Evolutionary conservation across 2,888 invertebrate species (phyloP).

Genomic region (Drosophila colorata): DNA sequence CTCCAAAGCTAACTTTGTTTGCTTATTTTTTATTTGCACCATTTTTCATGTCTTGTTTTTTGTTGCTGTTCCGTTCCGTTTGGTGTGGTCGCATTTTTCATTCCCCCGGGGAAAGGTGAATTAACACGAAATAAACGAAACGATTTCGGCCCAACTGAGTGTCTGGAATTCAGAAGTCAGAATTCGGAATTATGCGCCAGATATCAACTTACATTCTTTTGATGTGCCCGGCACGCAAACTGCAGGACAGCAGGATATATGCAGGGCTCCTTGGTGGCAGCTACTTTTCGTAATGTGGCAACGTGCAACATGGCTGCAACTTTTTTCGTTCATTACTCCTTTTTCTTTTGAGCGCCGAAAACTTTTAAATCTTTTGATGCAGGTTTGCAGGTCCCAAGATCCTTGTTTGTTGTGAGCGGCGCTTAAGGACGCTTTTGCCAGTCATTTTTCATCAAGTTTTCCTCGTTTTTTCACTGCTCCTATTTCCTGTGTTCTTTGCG

Average conservation of each 20-base stretch:
- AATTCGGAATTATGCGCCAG: conserved; percentile 72
- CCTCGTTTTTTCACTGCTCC: conserved; percentile 1
- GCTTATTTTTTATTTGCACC: not conserved
- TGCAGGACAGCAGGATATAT: conserved; percentile 26
- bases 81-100: conserved; percentile 35
- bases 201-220: conserved; percentile 58
- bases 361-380: conserved; percentile 64
- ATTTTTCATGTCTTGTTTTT: conserved; percentile 8
- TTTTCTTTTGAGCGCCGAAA: conserved; percentile 17
- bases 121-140: conserved; percentile 67
- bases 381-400: conserved; percentile 34
- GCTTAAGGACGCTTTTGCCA: conserved; percentile 40
- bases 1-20: no score
- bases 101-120: conserved; percentile 47
- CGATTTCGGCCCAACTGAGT: conserved; percentile 30
- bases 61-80: conserved; percentile 6
- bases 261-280: conserved; percentile 25
- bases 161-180: conserved; percentile 29
- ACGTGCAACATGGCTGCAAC: conserved; percentile 19
- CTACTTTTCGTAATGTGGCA: conserved; percentile 27
- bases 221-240: conserved; percentile 68
- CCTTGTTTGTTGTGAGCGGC: conserved; percentile 42
- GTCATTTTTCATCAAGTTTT: conserved; percentile 62
- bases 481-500: not conserved
- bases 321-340: conserved; percentile 21